Percentiles rank a stretch among this genome's conserved stretches.
phyloP scores from a whole-genome alignment of 2,113 vertebrate genomes.

The Paraplagusia blochii region DNA sequence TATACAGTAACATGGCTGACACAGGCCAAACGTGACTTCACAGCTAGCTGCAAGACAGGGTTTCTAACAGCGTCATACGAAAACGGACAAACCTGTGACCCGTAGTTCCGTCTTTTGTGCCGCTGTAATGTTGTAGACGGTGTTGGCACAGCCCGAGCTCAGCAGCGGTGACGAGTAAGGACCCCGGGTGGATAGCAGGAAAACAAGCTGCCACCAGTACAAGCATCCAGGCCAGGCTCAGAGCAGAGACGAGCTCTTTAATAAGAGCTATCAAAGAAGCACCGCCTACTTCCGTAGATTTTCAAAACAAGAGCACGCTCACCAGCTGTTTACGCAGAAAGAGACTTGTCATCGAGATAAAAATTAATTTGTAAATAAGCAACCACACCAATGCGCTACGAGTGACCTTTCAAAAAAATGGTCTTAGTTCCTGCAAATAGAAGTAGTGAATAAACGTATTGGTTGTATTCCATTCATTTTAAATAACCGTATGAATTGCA shows the following conservation, averaged over 20 bases:
- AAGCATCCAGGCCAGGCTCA: conserved; percentile 22
- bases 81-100: conserved; percentile 64
- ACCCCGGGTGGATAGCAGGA: conserved; percentile 65
- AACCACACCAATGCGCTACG: not conserved
- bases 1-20: conserved; percentile 73
- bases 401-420: not conserved
- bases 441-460: too few species aligned
- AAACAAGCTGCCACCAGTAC: conserved; percentile 62
- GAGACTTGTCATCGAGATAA: not conserved
- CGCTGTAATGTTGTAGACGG: conserved; percentile 34
- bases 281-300: conserved; percentile 53
- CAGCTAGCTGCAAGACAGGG: conserved; percentile 5
- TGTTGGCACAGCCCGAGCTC: conserved; percentile 60
- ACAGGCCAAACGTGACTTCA: conserved; percentile 51
- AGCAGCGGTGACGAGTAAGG: conserved; percentile 54
- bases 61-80: not conserved
- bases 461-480: too few species aligned
- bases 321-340: not conserved
- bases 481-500: too few species aligned
- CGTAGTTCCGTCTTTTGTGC: conserved; percentile 44
- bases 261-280: conserved; percentile 17
- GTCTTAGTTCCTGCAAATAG: too few species aligned
- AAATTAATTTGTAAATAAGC: not conserved
- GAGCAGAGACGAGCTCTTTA: conserved; percentile 39
- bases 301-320: conserved; percentile 48